Percentiles rank a stretch among this genome's conserved stretches.
These are phyloP conservation scores for Murina feae DNA, from an alignment of 2,113 vertebrate genomes.

Conservation along the genomic window DNA sequence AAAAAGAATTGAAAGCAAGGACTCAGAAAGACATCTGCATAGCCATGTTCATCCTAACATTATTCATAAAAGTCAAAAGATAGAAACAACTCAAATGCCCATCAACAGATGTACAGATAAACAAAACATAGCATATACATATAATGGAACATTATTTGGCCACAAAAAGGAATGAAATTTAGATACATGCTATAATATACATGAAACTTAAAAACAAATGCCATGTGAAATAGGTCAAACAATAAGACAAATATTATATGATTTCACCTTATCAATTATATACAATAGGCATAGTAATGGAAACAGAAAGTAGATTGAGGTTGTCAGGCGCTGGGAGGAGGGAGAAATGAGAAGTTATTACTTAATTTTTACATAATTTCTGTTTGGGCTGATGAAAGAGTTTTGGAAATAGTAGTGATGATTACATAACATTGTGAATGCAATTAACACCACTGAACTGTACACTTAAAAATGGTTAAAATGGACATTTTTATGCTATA, in stretches of 20 bases:
- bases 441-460: background rate
- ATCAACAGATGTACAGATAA: background rate
- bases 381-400: background rate
- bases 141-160: background rate
- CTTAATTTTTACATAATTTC: constrained; percentile 9
- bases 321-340: background rate
- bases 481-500: background rate
- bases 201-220: background rate
- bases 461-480: background rate
- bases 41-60: background rate
- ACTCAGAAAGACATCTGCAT: background rate
- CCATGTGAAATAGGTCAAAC: background rate
- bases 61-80: background rate
- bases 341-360: background rate
- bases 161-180: background rate
- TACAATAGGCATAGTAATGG: background rate
- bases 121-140: background rate
- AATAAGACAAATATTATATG: background rate
- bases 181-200: background rate
- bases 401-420: background rate
- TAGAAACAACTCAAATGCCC: background rate
- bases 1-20: background rate
- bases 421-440: background rate
- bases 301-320: background rate
- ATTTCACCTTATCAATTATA: background rate